A percentile compares a stretch with the other conserved stretches of the same genome.
These are phyloP conservation scores for Microplitis demolitor DNA, from an alignment of 1,140 invertebrate species.

Conservation along the genomic window DNA sequence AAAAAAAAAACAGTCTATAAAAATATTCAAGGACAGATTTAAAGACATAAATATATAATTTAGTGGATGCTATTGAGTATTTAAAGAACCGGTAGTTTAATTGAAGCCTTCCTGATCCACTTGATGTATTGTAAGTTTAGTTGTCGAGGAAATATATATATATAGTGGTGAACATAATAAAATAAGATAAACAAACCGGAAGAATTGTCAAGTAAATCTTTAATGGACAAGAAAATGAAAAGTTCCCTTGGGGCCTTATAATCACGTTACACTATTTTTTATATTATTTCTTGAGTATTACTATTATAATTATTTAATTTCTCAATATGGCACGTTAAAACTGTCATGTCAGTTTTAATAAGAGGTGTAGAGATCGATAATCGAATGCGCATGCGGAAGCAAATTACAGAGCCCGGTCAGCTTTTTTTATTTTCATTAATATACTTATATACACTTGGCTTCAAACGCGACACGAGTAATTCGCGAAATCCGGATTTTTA, in stretches of 20 bases:
- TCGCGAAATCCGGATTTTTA: too few relatives aligned
- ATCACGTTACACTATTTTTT: neutral
- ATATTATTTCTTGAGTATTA: neutral
- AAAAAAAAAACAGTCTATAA: too few relatives aligned
- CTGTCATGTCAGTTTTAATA: conserved; percentile 12
- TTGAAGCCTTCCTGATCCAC: conserved; percentile 5
- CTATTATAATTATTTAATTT: conserved; percentile 3
- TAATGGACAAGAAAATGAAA: conserved; percentile 26
- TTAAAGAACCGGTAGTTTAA: conserved; percentile 13
- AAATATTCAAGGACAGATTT: too few relatives aligned
- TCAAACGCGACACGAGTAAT: too few relatives aligned
- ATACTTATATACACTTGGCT: neutral
- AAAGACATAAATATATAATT: too few relatives aligned
- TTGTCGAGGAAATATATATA: too few relatives aligned
- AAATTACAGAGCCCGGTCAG: conserved; percentile 10
- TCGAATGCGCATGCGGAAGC: conserved; percentile 26
- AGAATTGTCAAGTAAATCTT: conserved; percentile 5
- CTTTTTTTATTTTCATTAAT: conserved; percentile 1
- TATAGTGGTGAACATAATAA: neutral
- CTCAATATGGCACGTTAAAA: conserved; percentile 17
- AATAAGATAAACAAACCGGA: conserved; percentile 4
- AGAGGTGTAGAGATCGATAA: conserved; percentile 23
- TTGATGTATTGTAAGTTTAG: too few relatives aligned
- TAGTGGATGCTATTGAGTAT: neutral
- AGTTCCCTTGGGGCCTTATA: conserved; percentile 13